Conservation (phyloP, 1,140 invertebrate species). For the Archivesica marissinica region DNA sequence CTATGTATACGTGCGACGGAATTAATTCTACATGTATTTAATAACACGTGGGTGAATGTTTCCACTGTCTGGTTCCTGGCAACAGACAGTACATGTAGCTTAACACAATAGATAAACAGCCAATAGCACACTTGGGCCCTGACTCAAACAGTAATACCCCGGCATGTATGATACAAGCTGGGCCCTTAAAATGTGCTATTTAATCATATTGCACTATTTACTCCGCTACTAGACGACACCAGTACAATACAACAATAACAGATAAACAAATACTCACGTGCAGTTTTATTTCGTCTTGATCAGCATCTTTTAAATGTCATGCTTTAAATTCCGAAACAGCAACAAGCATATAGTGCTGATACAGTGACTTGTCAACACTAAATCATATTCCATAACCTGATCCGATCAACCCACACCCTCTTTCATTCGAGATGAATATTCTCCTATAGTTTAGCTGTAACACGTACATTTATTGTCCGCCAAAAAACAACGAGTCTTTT, state of each 20-base stretch:
- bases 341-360: not conserved
- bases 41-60: too few species aligned
- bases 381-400: slow-evolving; percentile 24
- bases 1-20: too few species aligned
- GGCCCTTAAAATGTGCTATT: too few species aligned
- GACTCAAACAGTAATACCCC: too few species aligned
- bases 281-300: not conserved
- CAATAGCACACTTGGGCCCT: too few species aligned
- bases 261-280: slow-evolving; percentile 9
- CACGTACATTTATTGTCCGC: slow-evolving; percentile 11
- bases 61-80: not conserved
- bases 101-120: too few species aligned
- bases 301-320: slow-evolving; percentile 30
- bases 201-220: too few species aligned
- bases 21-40: too few species aligned
- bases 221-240: too few species aligned
- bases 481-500: too few species aligned
- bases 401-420: slow-evolving; percentile 11
- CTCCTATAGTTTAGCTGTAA: not conserved
- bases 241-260: too few species aligned
- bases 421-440: not conserved
- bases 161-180: too few species aligned
- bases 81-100: not conserved
- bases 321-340: not conserved
- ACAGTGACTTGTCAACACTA: not conserved